A percentile compares a stretch with the other conserved stretches of the same genome.
Evolutionary conservation across 2,113 vertebrate species (phyloP).

Genomic region (Daboia siamensis): DNA sequence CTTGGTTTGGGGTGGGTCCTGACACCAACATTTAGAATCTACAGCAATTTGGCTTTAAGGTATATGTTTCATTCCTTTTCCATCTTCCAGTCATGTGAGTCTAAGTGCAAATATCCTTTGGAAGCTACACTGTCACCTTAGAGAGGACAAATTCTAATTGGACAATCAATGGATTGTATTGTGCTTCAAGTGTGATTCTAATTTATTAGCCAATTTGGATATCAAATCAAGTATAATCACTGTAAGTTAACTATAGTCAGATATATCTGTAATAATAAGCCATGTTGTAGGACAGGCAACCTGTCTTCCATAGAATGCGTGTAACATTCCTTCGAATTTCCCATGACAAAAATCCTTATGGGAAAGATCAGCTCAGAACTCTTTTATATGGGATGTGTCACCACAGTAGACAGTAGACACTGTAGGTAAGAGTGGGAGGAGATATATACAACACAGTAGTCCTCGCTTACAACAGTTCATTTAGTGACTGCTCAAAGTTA

Average conservation of each 20-base stretch:
- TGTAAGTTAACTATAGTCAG: neutral
- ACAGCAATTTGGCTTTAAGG: neutral
- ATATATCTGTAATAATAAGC: neutral
- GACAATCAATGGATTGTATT: neutral
- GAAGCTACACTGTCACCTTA: neutral
- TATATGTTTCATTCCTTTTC: neutral
- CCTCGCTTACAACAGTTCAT: no score
- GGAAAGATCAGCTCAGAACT: neutral
- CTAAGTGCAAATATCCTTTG: neutral
- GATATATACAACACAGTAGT: neutral
- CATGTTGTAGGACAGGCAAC: no score
- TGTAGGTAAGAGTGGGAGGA: neutral
- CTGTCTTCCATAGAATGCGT: neutral
- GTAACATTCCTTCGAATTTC: neutral
- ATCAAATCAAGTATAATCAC: neutral
- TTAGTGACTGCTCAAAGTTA: no score
- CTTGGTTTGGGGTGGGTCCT: no score
- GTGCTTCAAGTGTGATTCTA: neutral
- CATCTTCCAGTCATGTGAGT: neutral
- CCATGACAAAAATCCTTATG: neutral
- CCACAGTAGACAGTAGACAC: no score
- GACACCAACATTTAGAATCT: neutral
- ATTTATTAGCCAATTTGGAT: neutral
- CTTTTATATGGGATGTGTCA: neutral
- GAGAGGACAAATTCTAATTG: neutral